phyloP scores from a whole-genome alignment of 2,888 invertebrate species.

The Ophion obscuratus region DNA sequence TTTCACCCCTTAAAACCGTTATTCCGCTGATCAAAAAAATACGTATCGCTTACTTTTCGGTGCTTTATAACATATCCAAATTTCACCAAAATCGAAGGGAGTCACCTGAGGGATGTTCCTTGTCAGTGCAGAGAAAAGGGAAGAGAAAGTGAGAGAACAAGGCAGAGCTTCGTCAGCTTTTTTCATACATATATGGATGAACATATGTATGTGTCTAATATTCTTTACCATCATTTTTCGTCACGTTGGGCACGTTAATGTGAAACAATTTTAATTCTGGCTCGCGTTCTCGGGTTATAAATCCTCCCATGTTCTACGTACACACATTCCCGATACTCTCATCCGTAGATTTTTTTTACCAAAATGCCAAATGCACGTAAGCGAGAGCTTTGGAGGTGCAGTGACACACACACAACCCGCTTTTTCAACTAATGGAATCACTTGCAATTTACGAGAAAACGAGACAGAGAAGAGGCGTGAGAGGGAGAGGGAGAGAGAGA shows the following conservation, averaged over 20 bases:
- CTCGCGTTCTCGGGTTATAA: background rate
- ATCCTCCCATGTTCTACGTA: background rate
- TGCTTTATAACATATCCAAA: too few species aligned
- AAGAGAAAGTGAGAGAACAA: too few species aligned
- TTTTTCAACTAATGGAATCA: constrained; percentile 62
- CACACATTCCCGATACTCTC: background rate
- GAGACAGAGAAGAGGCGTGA: background rate
- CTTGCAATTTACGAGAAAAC: constrained; percentile 49
- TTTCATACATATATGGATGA: too few species aligned
- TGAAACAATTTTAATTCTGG: background rate
- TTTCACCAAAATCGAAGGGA: too few species aligned
- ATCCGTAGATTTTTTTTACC: background rate
- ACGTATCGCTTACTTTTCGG: too few species aligned
- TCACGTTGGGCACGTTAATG: background rate
- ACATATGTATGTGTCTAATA: background rate
- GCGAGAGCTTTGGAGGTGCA: constrained; percentile 5
- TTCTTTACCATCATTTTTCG: background rate
- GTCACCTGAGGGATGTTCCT: too few species aligned
- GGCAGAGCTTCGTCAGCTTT: too few species aligned
- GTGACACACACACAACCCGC: constrained; percentile 20
- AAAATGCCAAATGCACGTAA: constrained; percentile 36
- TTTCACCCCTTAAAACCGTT: too few species aligned
- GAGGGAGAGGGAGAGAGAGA: constrained; percentile 17
- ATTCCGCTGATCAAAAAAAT: too few species aligned
- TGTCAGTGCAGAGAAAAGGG: too few species aligned